A percentile compares a stretch with the other conserved stretches of the same genome.
phyloP scores from a whole-genome alignment of 2,113 vertebrate species.

The Platanista minor region DNA sequence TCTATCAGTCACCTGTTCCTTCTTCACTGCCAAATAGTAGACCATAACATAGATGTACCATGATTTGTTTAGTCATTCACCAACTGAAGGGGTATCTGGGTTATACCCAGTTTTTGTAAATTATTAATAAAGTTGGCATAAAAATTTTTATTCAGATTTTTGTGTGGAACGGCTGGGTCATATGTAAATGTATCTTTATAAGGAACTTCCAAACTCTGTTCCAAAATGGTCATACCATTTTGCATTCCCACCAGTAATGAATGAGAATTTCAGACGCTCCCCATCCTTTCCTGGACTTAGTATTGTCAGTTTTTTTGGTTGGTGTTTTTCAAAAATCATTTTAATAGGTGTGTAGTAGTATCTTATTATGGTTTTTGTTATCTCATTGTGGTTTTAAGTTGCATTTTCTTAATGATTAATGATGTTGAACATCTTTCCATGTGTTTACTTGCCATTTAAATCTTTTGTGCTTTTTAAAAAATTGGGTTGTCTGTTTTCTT shows the following conservation, averaged over 20 bases:
- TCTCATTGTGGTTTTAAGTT: neutral
- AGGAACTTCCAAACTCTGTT: neutral
- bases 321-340: neutral
- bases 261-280: neutral
- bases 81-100: neutral
- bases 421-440: neutral
- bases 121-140: neutral
- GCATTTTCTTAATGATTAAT: neutral
- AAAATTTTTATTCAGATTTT: conserved; percentile 10
- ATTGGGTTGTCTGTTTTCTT: neutral
- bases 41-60: neutral
- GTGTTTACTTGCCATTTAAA: neutral
- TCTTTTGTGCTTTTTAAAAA: neutral
- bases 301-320: neutral
- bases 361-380: neutral
- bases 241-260: neutral
- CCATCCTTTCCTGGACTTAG: neutral
- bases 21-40: neutral
- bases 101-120: neutral
- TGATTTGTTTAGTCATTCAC: neutral
- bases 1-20: neutral
- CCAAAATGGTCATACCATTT: neutral
- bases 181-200: neutral
- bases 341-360: neutral
- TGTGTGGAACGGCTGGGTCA: neutral